A percentile compares a stretch with the other conserved stretches of the same genome.
phyloP scores from a whole-genome alignment of 2,113 vertebrate genomes.

The Quiscalus mexicanus region DNA sequence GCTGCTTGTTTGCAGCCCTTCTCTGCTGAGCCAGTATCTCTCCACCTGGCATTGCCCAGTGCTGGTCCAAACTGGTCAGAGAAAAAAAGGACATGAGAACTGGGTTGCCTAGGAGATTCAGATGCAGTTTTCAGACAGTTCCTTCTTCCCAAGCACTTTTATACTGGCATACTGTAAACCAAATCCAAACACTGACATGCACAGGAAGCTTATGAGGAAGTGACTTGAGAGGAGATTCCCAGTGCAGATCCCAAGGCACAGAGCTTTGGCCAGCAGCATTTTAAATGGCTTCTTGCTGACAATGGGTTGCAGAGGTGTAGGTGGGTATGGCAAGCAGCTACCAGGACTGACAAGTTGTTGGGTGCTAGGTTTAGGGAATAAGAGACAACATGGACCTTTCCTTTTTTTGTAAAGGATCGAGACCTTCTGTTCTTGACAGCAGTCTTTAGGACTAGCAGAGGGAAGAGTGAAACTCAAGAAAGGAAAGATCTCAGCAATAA shows the following conservation, averaged over 20 bases:
- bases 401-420: neutral
- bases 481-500: neutral
- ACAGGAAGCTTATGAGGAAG: neutral
- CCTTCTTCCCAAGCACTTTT: neutral
- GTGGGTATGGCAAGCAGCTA: neutral
- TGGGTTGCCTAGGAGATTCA: neutral
- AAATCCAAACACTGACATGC: neutral
- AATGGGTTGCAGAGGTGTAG: neutral
- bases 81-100: neutral
- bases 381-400: neutral
- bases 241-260: neutral
- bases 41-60: rapidly evolving
- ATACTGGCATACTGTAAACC: neutral
- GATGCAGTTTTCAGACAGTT: neutral
- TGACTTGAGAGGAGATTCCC: neutral
- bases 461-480: neutral
- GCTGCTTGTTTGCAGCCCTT: neutral
- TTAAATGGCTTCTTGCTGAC: neutral
- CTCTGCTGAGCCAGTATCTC: neutral
- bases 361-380: neutral
- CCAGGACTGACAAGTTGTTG: neutral
- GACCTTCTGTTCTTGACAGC: neutral
- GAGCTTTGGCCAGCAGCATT: neutral
- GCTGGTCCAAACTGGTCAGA: neutral
- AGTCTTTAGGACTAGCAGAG: neutral